Evolutionary conservation across 2,113 vertebrate genomes (phyloP).

Genomic region (Misgurnus mizolepis): DNA sequence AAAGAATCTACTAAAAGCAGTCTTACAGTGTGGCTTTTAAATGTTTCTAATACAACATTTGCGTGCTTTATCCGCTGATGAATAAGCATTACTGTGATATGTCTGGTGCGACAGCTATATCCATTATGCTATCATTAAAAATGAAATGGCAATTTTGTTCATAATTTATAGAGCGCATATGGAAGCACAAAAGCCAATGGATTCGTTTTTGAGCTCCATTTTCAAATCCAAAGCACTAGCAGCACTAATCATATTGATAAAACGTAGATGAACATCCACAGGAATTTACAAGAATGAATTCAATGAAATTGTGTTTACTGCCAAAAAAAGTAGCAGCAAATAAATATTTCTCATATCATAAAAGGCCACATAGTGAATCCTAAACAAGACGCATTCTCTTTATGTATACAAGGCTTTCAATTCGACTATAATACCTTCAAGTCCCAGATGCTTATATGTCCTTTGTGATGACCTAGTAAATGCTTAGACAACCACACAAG

Average conservation of each 20-base stretch:
- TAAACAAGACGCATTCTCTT: constrained; percentile 9
- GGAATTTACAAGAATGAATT: constrained; percentile 42
- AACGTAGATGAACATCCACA: not conserved
- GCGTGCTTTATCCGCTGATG: not conserved
- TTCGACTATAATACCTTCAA: constrained; percentile 17
- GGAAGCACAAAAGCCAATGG: constrained; percentile 20
- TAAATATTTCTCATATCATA: constrained; percentile 10
- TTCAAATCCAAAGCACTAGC: not conserved
- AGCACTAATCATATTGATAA: constrained; percentile 18
- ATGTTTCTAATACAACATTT: not conserved
- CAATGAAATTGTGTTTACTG: constrained; percentile 41
- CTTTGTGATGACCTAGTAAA: constrained; percentile 8
- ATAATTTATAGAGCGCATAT: constrained; percentile 27
- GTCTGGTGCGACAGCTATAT: not conserved
- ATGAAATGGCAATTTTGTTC: constrained; percentile 28
- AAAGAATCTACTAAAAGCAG: not conserved
- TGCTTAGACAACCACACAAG: constrained; percentile 12
- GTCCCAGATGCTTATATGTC: constrained; percentile 29
- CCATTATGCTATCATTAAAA: constrained; percentile 10
- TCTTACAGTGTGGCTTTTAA: not conserved
- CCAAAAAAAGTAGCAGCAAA: not conserved
- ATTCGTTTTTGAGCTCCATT: not conserved
- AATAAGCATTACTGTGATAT: not conserved
- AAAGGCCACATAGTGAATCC: constrained; percentile 14
- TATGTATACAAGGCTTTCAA: not conserved